A percentile compares a stretch with the other conserved stretches of the same genome.
phyloP scores from a whole-genome alignment of 2,797 vertebrate genomes.

The Psittacula derbiana region DNA sequence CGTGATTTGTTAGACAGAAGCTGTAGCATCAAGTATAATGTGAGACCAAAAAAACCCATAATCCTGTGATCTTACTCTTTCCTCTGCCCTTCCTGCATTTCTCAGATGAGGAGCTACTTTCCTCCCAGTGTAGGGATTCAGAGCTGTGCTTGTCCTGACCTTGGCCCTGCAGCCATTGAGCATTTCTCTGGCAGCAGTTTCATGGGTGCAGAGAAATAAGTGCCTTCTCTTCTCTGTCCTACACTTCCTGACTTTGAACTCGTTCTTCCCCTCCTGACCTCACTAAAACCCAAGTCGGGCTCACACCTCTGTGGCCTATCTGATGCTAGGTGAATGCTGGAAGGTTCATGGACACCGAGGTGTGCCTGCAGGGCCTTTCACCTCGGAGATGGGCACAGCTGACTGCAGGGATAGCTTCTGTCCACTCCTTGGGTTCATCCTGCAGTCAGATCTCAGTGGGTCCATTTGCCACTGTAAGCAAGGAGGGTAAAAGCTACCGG shows the following conservation, averaged over 20 bases:
- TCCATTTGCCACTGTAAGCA: not conserved
- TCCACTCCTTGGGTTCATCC: not conserved
- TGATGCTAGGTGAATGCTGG: rapidly evolving
- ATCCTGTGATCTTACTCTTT: not conserved
- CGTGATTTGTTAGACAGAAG: slow-evolving; percentile 11
- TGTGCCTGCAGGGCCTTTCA: not conserved
- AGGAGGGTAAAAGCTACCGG: not conserved
- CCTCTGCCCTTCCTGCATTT: not conserved
- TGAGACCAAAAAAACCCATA: slow-evolving; percentile 3
- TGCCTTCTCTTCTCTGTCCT: slow-evolving; percentile 33
- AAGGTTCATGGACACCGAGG: not conserved
- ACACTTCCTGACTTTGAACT: not conserved
- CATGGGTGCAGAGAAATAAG: not conserved
- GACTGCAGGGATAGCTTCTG: not conserved
- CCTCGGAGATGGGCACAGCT: not conserved
- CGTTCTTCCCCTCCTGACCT: not conserved
- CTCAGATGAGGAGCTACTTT: not conserved
- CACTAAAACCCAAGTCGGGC: not conserved
- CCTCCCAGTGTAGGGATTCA: not conserved
- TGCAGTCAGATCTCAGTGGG: not conserved
- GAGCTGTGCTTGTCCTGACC: not conserved
- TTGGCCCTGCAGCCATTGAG: not conserved
- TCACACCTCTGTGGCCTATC: not conserved
- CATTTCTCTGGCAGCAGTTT: not conserved
- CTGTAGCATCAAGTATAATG: not conserved